These are phyloP conservation scores for Laspeyria flexula DNA, from an alignment of 2,888 invertebrate genomes.

Conservation along the genomic window DNA sequence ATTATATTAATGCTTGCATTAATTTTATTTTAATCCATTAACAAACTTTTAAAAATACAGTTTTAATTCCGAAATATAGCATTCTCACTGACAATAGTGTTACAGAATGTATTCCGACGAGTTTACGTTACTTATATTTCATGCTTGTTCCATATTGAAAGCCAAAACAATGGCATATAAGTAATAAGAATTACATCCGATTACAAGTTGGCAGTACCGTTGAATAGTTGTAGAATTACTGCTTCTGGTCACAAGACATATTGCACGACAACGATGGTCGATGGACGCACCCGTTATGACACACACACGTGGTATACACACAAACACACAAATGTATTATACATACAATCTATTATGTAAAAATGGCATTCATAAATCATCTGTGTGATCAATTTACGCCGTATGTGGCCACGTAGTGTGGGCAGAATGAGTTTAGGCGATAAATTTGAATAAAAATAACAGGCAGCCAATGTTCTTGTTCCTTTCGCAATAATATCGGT, in stretches of 20 bases:
- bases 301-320: conserved; percentile 14
- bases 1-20: too few relatives aligned
- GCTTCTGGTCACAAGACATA: conserved; percentile 47
- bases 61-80: too few relatives aligned
- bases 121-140: too few relatives aligned
- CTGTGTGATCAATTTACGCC: conserved; percentile 62
- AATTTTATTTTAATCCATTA: too few relatives aligned
- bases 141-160: too few relatives aligned
- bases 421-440: conserved; percentile 59
- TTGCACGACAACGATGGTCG: conserved; percentile 41
- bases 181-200: conserved; percentile 42
- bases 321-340: conserved; percentile 4
- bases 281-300: conserved; percentile 20
- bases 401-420: conserved; percentile 52
- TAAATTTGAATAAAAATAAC: conserved; percentile 59
- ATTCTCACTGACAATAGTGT: too few relatives aligned
- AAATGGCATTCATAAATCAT: conserved; percentile 61
- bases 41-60: too few relatives aligned
- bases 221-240: conserved; percentile 40
- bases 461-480: conserved; percentile 40
- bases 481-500: conserved; percentile 42
- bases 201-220: conserved; percentile 41
- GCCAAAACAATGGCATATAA: conserved; percentile 54
- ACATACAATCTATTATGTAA: conserved; percentile 56
- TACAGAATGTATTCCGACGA: too few relatives aligned